Conservation (phyloP, 2,113 vertebrate species). For the Forbesichthys agassizii region DNA sequence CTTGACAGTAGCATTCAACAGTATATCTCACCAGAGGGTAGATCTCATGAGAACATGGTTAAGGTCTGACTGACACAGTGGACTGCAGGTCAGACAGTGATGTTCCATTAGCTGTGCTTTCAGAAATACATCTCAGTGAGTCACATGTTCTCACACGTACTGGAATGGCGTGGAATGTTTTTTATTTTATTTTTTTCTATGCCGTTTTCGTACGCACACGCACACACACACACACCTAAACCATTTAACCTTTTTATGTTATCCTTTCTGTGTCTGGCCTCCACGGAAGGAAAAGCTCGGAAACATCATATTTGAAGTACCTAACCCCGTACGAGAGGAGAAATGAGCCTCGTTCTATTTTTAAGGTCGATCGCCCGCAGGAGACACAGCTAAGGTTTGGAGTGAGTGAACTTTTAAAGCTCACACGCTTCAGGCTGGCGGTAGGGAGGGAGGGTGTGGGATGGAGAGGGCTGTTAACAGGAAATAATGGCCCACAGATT, state of each 20-base stretch:
- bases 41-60: neutral
- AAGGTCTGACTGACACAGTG: neutral
- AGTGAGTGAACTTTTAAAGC: conserved; percentile 69
- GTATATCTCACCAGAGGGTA: neutral
- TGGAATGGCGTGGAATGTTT: neutral
- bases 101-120: neutral
- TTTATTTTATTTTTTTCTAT: neutral
- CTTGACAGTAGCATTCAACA: too few relatives aligned
- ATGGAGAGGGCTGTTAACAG: conserved; percentile 70
- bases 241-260: neutral
- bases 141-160: neutral
- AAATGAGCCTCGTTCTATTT: conserved; percentile 43
- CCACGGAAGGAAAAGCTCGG: conserved; percentile 4
- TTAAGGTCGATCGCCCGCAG: conserved; percentile 55
- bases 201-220: neutral
- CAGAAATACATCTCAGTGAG: conserved; percentile 9
- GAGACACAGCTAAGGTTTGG: conserved; percentile 56
- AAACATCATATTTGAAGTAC: conserved; percentile 59
- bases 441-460: conserved; percentile 38
- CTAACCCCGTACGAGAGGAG: neutral
- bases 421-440: conserved; percentile 66
- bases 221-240: neutral
- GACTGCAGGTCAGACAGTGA: neutral
- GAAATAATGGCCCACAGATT: conserved; percentile 81
- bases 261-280: too few relatives aligned